These are phyloP conservation scores for Muraenolepis orangiensis DNA, from an alignment of 2,797 vertebrate genomes.

Conservation along the genomic window DNA sequence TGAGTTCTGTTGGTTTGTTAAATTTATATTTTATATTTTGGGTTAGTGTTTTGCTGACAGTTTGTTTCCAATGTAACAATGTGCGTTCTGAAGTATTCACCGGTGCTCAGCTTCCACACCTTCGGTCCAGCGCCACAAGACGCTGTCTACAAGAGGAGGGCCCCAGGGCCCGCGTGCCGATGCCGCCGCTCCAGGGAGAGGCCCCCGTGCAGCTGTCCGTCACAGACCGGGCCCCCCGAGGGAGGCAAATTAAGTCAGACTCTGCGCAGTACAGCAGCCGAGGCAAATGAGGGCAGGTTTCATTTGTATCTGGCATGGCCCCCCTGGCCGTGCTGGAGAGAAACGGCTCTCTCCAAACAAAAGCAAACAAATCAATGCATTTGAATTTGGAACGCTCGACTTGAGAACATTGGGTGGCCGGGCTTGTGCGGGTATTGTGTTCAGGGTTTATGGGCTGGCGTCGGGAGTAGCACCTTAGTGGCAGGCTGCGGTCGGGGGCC, in stretches of 20 bases:
- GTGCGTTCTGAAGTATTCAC: too few species aligned
- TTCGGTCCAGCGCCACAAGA: background rate
- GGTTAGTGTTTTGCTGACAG: too few species aligned
- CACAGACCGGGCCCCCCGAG: slow-evolving; percentile 20
- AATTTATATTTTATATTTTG: too few species aligned
- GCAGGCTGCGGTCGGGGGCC: background rate
- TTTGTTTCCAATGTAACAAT: too few species aligned
- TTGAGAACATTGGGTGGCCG: slow-evolving; percentile 44
- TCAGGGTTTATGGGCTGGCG: background rate
- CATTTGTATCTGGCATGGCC: slow-evolving; percentile 46
- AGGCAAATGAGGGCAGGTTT: slow-evolving; percentile 68
- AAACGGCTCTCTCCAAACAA: slow-evolving; percentile 75
- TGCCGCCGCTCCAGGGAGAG: too few species aligned
- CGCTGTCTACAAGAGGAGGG: slow-evolving; percentile 37
- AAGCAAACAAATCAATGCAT: slow-evolving; percentile 73
- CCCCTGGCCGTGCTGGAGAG: slow-evolving; percentile 48
- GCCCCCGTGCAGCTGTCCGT: slow-evolving; percentile 29
- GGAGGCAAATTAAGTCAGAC: slow-evolving; percentile 50
- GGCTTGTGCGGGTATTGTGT: slow-evolving; percentile 24
- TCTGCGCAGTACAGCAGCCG: slow-evolving; percentile 39
- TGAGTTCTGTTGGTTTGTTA: too few species aligned
- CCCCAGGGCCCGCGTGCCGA: too few species aligned
- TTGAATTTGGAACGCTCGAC: slow-evolving; percentile 71
- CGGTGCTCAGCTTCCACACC: background rate
- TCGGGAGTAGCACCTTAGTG: background rate